A percentile compares a stretch with the other conserved stretches of the same genome.
Conservation (phyloP, 2,888 invertebrate species). For the Apodemia duryi region DNA sequence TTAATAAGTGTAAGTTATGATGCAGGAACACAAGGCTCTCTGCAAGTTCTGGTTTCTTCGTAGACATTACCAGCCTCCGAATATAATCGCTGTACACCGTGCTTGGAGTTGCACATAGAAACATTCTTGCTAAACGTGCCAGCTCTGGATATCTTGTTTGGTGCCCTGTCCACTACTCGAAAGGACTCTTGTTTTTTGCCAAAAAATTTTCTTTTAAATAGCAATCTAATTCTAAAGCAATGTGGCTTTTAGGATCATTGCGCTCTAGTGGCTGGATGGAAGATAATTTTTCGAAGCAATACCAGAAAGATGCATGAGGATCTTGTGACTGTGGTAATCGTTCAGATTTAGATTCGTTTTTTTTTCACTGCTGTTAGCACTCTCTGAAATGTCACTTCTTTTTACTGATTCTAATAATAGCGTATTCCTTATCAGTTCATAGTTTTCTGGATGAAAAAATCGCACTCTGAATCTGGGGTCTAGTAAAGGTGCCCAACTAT, state of each 20-base stretch:
- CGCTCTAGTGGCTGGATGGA: conserved; percentile 21
- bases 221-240: conserved; percentile 13
- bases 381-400: conserved; percentile 20
- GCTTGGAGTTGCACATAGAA: too few relatives aligned
- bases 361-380: conserved; percentile 20
- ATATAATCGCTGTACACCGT: too few relatives aligned
- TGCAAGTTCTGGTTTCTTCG: too few relatives aligned
- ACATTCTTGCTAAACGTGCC: not conserved
- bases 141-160: conserved; percentile 11
- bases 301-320: conserved; percentile 23
- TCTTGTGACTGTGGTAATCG: conserved; percentile 8
- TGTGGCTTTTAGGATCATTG: conserved; percentile 21
- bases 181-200: conserved; percentile 14
- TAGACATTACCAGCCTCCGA: too few relatives aligned
- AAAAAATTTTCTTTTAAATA: conserved; percentile 16
- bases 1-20: too few relatives aligned
- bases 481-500: not conserved
- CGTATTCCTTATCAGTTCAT: conserved; percentile 21
- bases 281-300: conserved; percentile 21
- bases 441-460: conserved; percentile 22
- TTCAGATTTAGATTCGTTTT: conserved; percentile 14
- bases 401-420: conserved; percentile 21
- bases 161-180: conserved; percentile 10
- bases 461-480: conserved; percentile 20
- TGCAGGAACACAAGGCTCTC: too few relatives aligned